Conservation (phyloP, 1,140 invertebrate genomes). For the Anoplolepis gracilipes region DNA sequence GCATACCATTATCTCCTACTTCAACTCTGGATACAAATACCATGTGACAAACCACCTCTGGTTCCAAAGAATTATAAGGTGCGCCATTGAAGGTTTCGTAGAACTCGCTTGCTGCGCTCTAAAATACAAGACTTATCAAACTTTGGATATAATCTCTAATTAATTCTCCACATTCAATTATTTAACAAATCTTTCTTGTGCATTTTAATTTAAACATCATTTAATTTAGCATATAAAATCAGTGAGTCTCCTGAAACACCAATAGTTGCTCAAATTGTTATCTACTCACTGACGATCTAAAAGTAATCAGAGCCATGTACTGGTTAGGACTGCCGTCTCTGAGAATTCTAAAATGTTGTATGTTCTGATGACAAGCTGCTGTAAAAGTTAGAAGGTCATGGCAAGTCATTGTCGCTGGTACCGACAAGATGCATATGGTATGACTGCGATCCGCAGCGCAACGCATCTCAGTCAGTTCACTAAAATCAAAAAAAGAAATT, state of each 20-base stretch:
- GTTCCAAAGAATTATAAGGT: slow-evolving; percentile 97
- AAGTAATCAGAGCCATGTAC: slow-evolving; percentile 98
- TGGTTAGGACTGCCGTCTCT: slow-evolving; percentile 95
- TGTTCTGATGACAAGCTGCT: slow-evolving; percentile 95
- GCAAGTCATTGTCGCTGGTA: slow-evolving; percentile 97
- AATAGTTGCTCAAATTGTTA: neutral
- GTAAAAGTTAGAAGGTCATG: slow-evolving; percentile 98
- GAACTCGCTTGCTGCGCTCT: slow-evolving; percentile 95
- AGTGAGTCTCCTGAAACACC: neutral
- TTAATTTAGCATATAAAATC: neutral
- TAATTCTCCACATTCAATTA: slow-evolving; percentile 21
- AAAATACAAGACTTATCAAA: slow-evolving; percentile 69
- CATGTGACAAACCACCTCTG: slow-evolving; percentile 95
- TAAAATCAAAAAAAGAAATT: slow-evolving; percentile 73
- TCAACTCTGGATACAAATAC: slow-evolving; percentile 98
- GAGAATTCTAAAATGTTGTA: slow-evolving; percentile 97
- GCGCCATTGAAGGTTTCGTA: slow-evolving; percentile 97
- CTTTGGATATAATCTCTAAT: neutral
- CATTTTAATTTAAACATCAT: neutral
- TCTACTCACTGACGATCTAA: slow-evolving; percentile 77
- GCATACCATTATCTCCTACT: slow-evolving; percentile 90
- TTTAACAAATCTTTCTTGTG: neutral
- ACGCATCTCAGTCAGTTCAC: slow-evolving; percentile 88
- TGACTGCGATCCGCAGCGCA: slow-evolving; percentile 90
- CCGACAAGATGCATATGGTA: slow-evolving; percentile 96